Evolutionary conservation across 2,888 invertebrate species (phyloP), one percentile per base, ranked within the genome.

Genomic region (Eretmocerus hayati): DNA sequence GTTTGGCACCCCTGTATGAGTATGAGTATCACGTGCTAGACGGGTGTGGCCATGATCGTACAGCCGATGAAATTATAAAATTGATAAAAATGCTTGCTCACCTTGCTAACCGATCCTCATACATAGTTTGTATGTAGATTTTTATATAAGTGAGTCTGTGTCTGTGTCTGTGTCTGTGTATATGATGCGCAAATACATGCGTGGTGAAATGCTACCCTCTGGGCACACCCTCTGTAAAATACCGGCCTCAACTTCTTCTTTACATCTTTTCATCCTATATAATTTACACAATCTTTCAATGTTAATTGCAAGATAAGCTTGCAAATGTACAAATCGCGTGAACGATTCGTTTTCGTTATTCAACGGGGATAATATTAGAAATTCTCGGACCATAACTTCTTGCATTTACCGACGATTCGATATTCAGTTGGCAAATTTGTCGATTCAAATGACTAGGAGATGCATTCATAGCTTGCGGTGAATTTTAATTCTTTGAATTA

Each of bases 321-420:
- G 37, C 19, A 47, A 45, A 47, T 45, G 41, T 41, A 41, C 38
- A 38, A 38, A 45, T 48, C 47, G 41, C 44, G 40, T 40, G 36
- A 36, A 47, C 20, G 22, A 46, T 46, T 38, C 35, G 31, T 39
- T 30, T 42, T 36, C 22, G 21, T 22, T 36, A 20, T 40, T 46
- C 21, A 35, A 35, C 46, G 18, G 15, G 15, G 19, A 21, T 37
- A n/a, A 37, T 42, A 16, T n/a, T n/a, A n/a, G n/a, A n/a, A n/a
- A n/a, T n/a, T n/a, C n/a, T 23, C 22, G 26, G 26, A 31, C 40
- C 46, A 40, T 46, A 46, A 30, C 30, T 41, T 41, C 40, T 43
- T 30, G 21, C 43, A 21, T 20, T 30, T 30, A 13, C 30, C 30
- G n/a, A n/a, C n/a, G n/a, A n/a, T n/a, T n/a, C n/a, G n/a, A n/a